These are phyloP conservation scores for Rhea americana DNA, from an alignment of 2,113 vertebrate genomes.

Conservation along the genomic window DNA sequence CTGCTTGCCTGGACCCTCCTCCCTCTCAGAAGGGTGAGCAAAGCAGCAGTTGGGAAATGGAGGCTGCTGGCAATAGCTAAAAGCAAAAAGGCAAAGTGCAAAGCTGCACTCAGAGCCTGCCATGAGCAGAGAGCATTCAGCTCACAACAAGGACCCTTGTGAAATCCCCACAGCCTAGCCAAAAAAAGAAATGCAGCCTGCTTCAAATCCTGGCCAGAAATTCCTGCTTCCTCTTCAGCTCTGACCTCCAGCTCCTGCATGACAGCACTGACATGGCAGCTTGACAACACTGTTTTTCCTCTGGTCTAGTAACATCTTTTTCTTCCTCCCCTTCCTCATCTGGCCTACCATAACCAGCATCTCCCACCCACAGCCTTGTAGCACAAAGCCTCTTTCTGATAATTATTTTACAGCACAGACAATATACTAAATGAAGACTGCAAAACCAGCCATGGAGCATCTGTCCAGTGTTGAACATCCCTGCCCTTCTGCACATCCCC, in stretches of 20 bases:
- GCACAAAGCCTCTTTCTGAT: neutral
- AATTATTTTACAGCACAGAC: neutral
- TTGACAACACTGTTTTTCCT: neutral
- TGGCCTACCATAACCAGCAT: neutral
- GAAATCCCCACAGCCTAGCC: neutral
- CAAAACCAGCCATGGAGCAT: neutral
- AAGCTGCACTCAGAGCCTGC: neutral
- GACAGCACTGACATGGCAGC: neutral
- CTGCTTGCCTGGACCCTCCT: neutral
- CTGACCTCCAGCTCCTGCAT: neutral
- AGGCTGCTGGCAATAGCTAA: neutral
- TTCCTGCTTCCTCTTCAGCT: neutral
- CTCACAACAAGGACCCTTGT: conserved; percentile 2
- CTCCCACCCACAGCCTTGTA: neutral
- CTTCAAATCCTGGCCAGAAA: neutral
- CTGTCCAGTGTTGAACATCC: neutral
- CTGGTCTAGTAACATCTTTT: neutral
- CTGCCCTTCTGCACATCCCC: neutral
- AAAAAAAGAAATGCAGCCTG: neutral
- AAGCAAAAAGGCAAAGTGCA: neutral
- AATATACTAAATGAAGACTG: neutral
- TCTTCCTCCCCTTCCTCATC: neutral
- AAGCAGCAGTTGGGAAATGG: neutral
- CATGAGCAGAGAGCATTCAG: conserved; percentile 11
- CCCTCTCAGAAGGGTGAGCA: neutral